A percentile compares a stretch with the other conserved stretches of the same genome.
These are phyloP conservation scores for Hepsetus odoe DNA, from an alignment of 2,113 vertebrate species.

Conservation along the genomic window DNA sequence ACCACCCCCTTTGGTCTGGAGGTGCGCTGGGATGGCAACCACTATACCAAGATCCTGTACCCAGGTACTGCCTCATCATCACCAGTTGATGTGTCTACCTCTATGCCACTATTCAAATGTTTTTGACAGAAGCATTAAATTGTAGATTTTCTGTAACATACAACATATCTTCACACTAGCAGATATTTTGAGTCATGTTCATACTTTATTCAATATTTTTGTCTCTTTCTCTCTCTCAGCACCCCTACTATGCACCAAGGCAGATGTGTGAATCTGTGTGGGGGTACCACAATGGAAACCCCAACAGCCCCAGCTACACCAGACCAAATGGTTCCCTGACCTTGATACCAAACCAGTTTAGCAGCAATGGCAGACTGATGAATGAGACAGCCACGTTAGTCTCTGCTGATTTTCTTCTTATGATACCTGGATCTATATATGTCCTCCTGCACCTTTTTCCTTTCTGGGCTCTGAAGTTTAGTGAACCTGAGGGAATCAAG, in stretches of 20 bases:
- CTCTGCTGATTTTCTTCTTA: not conserved
- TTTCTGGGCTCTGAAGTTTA: not conserved
- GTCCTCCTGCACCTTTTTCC: too few species aligned
- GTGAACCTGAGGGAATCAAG: not conserved
- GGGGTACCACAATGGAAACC: slow-evolving; percentile 77
- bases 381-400: slow-evolving; percentile 74
- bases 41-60: slow-evolving; percentile 76
- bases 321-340: slow-evolving; percentile 70
- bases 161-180: too few species aligned
- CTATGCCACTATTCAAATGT: too few species aligned
- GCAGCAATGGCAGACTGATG: slow-evolving; percentile 77
- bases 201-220: not conserved
- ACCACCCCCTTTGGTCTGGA: slow-evolving; percentile 74
- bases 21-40: slow-evolving; percentile 83
- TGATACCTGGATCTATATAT: not conserved
- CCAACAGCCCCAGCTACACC: slow-evolving; percentile 74
- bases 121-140: too few species aligned
- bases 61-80: slow-evolving; percentile 67
- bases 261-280: slow-evolving; percentile 83
- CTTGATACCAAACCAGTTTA: slow-evolving; percentile 69
- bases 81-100: too few species aligned
- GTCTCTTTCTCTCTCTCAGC: slow-evolving; percentile 56
- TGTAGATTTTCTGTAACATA: too few species aligned
- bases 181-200: not conserved
- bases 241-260: slow-evolving; percentile 69